Conservation (phyloP, 2,888 invertebrate genomes). For the Heliconius erato region DNA sequence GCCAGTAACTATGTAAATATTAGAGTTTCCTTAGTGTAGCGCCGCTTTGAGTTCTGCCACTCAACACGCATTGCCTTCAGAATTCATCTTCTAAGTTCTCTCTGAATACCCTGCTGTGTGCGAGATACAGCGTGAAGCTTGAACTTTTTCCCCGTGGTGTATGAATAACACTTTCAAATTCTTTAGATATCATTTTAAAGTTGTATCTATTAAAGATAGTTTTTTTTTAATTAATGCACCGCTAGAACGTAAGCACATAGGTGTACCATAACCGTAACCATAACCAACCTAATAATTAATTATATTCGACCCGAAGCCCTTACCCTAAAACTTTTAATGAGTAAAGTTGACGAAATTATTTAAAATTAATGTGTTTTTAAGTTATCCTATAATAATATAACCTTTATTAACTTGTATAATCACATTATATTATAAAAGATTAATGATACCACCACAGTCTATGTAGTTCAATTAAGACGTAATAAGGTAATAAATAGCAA, state of each 20-base stretch:
- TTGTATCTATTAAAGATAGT: background rate
- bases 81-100: too few relatives aligned
- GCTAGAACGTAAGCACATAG: background rate
- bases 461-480: background rate
- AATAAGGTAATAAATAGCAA: background rate
- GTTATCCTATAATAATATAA: conserved; percentile 12
- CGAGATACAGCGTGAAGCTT: too few relatives aligned
- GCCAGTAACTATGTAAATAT: background rate
- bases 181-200: background rate
- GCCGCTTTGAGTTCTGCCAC: too few relatives aligned
- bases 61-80: too few relatives aligned
- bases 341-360: conserved; percentile 12
- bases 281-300: conserved; percentile 1
- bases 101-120: too few relatives aligned
- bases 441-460: background rate
- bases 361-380: conserved; percentile 18
- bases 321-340: conserved; percentile 15
- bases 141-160: too few relatives aligned
- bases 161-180: background rate
- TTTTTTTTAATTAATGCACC: background rate
- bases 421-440: background rate
- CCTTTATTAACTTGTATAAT: background rate
- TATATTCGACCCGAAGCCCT: background rate
- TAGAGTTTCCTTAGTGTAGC: background rate
- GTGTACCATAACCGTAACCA: conserved; percentile 3